These are phyloP conservation scores for Cyrtonyx montezumae DNA, from an alignment of 2,113 vertebrate species.

Conservation along the genomic window DNA sequence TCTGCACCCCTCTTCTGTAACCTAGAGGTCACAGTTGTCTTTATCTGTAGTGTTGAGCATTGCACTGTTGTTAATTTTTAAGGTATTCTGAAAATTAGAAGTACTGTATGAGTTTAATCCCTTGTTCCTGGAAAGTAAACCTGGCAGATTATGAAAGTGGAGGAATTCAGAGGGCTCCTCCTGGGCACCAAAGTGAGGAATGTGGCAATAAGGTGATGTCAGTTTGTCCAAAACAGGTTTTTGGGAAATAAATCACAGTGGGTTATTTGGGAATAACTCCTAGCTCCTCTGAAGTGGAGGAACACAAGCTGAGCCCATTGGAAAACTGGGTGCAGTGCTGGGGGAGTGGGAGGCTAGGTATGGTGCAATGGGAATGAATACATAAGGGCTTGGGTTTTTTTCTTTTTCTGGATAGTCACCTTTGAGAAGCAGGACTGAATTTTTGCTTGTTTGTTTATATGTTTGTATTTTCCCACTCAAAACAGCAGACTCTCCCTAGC, in stretches of 20 bases:
- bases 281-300: not conserved
- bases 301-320: not conserved
- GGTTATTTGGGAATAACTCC: not conserved
- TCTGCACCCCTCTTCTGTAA: not conserved
- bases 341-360: not conserved
- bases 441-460: not conserved
- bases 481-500: not conserved
- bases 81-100: not conserved
- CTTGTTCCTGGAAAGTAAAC: not conserved
- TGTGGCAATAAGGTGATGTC: not conserved
- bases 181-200: not conserved
- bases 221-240: not conserved
- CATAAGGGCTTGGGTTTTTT: not conserved
- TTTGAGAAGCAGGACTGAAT: not conserved
- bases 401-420: not conserved
- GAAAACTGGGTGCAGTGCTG: not conserved
- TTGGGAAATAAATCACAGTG: not conserved
- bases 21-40: not conserved
- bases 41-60: not conserved
- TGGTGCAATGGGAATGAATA: not conserved
- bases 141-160: not conserved
- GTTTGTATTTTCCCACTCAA: not conserved
- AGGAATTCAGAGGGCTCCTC: not conserved
- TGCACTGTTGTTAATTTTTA: not conserved
- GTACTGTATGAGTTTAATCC: rapidly evolving